These are phyloP conservation scores for Dendroctonus valens DNA, from an alignment of 1,140 invertebrate genomes.

Conservation along the genomic window DNA sequence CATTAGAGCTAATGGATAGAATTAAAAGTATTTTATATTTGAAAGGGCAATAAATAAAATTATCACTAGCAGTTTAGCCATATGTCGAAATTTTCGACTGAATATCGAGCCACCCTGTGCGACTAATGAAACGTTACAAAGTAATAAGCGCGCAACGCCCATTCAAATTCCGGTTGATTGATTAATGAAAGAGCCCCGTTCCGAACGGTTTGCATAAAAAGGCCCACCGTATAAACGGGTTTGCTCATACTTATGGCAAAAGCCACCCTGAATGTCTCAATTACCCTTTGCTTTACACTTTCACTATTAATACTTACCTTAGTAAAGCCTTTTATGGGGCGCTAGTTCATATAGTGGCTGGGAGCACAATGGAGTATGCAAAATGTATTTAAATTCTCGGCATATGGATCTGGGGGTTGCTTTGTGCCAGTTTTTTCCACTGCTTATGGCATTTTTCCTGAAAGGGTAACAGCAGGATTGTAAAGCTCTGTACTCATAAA, in stretches of 20 bases:
- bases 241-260: conserved; percentile 9
- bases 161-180: conserved; percentile 22
- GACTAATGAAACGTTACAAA: conserved; percentile 14
- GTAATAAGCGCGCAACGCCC: conserved; percentile 17
- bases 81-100: conserved; percentile 8
- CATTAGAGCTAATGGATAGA: no score
- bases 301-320: conserved; percentile 5
- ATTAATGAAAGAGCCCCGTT: conserved; percentile 12
- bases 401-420: not conserved
- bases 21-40: no score
- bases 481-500: no score
- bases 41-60: no score
- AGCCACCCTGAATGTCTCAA: conserved; percentile 13
- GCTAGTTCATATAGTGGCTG: not conserved
- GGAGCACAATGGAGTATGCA: conserved; percentile 15
- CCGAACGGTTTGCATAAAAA: conserved; percentile 16
- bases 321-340: not conserved
- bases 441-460: no score
- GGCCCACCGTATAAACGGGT: conserved; percentile 13
- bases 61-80: not conserved
- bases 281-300: conserved; percentile 13
- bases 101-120: not conserved
- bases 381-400: conserved; percentile 15
- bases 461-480: no score
- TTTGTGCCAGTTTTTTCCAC: no score